phyloP scores from a whole-genome alignment of 2,113 vertebrate species.

The Carassius gibelio region DNA sequence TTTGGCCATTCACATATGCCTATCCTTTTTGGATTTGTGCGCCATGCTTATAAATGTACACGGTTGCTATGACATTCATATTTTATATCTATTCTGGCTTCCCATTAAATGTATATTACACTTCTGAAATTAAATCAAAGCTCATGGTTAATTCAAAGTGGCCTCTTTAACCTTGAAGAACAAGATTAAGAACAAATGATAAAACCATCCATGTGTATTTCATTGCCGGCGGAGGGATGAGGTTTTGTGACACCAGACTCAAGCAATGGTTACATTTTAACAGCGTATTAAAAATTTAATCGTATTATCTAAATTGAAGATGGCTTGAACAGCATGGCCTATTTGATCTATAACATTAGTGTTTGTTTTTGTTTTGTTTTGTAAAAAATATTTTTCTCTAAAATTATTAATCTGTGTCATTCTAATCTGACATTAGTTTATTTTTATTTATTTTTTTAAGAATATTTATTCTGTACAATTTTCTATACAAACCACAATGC shows the following conservation, averaged over 20 bases:
- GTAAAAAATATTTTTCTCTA: too few relatives aligned
- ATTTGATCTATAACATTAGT: neutral
- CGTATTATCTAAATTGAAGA: neutral
- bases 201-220: neutral
- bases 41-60: neutral
- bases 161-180: neutral
- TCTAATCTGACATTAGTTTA: too few relatives aligned
- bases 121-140: neutral
- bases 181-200: neutral
- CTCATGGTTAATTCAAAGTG: neutral
- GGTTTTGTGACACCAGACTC: neutral
- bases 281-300: neutral
- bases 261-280: neutral
- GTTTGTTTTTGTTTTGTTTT: neutral
- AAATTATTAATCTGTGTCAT: too few relatives aligned
- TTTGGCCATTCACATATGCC: neutral
- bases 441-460: too few relatives aligned
- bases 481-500: too few relatives aligned
- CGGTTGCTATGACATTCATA: conserved; percentile 8
- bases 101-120: neutral
- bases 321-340: neutral
- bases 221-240: neutral
- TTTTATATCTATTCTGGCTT: neutral
- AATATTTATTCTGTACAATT: too few relatives aligned
- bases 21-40: neutral